Evolutionary conservation across 2,113 vertebrate genomes (phyloP), one percentile per base, ranked within the genome.

Genomic region (Neogobius melanostomus): DNA sequence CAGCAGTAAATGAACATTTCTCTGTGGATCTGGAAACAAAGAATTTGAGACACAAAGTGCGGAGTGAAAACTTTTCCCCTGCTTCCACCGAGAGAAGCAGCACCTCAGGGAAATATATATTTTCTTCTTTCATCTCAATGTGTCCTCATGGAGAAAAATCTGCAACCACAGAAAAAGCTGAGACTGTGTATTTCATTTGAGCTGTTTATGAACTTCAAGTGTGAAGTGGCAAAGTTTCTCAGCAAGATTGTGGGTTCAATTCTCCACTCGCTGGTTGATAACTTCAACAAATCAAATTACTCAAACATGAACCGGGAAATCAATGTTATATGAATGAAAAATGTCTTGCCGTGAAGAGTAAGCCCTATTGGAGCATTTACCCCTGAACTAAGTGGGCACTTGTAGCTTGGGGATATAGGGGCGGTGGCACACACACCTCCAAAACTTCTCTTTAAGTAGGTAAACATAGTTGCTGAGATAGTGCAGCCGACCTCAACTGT

Each of bases 1-100:
- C 50, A 66, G 62, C 46, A 62, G 44, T 78, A 64, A 75, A 82
- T 69, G 71, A 56, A 77, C 11, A 76, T 78, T 67, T 69, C 62
- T 83, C 74, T 1, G 21, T 28, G 64, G 44, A 64, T 65, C 48
- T 36, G 46, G 45, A 74, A 74, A 71, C 48, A 79, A 72, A 68
- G 54, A 48, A n/a, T 74, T 48, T 60, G 61, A 51, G 44, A 21
- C n/a, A 53, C 16, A 46, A 48, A 64, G 62, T 46, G 62, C 42
- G 15, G 36, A 61, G 46, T 64, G 63, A 70, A 72, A n/a, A 16
- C 17, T 5, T 16, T 60, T 44, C 64, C 50, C 16, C 17, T 77
- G 65, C 64, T 76, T 52, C 74, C 57, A 82, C 69, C 66, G 61
- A 71, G 64, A 74, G 68, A 56, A 71, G 53, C 60, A 56, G 49